phyloP scores from a whole-genome alignment of 2,888 invertebrate species.

The Xiphydria camelus region DNA sequence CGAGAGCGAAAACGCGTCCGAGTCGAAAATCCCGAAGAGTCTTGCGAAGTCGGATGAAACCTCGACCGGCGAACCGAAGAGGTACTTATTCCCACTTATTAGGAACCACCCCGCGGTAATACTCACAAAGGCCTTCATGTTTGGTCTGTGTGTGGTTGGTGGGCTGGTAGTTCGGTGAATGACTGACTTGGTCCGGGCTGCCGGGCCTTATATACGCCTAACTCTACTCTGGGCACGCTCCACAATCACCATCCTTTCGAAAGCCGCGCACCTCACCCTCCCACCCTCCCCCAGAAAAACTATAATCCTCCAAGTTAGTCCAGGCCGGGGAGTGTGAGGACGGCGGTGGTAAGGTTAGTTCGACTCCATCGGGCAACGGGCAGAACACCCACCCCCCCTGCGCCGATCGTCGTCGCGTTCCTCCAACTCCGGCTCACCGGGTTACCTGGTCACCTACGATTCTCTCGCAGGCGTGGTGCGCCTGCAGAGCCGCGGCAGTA shows the following conservation, averaged over 20 bases:
- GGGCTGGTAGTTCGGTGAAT: conserved; percentile 58
- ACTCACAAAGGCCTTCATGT: conserved; percentile 59
- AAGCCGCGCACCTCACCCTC: conserved; percentile 48
- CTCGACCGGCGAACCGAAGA: too few relatives aligned
- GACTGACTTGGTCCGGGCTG: conserved; percentile 57
- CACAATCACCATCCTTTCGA: conserved; percentile 59
- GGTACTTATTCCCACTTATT: too few relatives aligned
- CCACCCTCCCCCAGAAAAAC: conserved; percentile 50
- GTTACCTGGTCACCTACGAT: conserved; percentile 44
- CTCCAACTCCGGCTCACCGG: conserved; percentile 30
- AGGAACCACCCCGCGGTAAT: conserved; percentile 26
- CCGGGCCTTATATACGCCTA: conserved; percentile 57
- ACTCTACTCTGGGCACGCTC: conserved; percentile 55
- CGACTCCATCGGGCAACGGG: neutral
- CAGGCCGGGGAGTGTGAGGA: conserved; percentile 8
- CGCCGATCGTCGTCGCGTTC: neutral
- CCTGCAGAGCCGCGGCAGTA: too few relatives aligned
- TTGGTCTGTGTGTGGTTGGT: conserved; percentile 56
- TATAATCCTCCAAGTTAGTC: conserved; percentile 46
- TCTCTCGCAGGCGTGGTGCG: conserved; percentile 33
- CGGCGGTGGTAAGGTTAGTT: conserved; percentile 2
- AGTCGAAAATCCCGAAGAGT: too few relatives aligned
- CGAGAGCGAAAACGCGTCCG: too few relatives aligned
- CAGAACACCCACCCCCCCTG: neutral
- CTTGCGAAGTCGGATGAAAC: too few relatives aligned